Evolutionary conservation across 1,140 invertebrate species (phyloP).

Genomic region (Drosophila pseudoobscura): DNA sequence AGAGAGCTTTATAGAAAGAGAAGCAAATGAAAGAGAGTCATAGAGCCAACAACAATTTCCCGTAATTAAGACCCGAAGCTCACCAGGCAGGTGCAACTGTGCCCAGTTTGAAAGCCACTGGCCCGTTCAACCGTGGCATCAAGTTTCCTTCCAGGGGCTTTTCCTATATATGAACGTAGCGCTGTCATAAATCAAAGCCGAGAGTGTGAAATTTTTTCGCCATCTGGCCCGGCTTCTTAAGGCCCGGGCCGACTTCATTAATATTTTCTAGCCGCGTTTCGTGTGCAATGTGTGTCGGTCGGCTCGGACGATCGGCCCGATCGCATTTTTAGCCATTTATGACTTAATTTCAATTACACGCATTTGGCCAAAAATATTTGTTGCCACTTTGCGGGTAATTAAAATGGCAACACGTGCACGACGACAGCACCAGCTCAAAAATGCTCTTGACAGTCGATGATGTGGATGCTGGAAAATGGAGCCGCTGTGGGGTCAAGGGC

Average conservation of each 20-base stretch:
- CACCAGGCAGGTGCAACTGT: conserved; percentile 63
- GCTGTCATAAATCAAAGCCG: conserved; percentile 70
- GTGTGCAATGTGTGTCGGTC: conserved; percentile 41
- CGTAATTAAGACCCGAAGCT: conserved; percentile 27
- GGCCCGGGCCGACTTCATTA: conserved; percentile 34
- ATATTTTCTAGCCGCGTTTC: conserved; percentile 25
- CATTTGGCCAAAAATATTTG: conserved; percentile 78
- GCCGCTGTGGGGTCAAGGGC: not conserved
- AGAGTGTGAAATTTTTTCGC: conserved; percentile 75
- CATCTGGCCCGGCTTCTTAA: conserved; percentile 44
- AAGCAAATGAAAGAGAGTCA: conserved; percentile 4
- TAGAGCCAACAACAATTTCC: conserved; percentile 27
- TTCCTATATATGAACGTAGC: conserved; percentile 11
- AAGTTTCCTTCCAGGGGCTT: conserved; percentile 62
- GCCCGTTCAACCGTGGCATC: conserved; percentile 10
- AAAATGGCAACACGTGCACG: conserved; percentile 75
- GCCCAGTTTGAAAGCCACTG: conserved; percentile 55
- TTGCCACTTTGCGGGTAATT: conserved; percentile 72
- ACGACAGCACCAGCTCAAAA: conserved; percentile 16
- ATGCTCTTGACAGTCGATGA: conserved; percentile 11
- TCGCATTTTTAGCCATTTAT: conserved; percentile 75
- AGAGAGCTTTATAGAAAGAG: not conserved
- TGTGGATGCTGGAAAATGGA: conserved; percentile 28
- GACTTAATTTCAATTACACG: conserved; percentile 79
- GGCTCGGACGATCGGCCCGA: not conserved